phyloP scores from a whole-genome alignment of 2,113 vertebrate species.

The Oryzias celebensis region DNA sequence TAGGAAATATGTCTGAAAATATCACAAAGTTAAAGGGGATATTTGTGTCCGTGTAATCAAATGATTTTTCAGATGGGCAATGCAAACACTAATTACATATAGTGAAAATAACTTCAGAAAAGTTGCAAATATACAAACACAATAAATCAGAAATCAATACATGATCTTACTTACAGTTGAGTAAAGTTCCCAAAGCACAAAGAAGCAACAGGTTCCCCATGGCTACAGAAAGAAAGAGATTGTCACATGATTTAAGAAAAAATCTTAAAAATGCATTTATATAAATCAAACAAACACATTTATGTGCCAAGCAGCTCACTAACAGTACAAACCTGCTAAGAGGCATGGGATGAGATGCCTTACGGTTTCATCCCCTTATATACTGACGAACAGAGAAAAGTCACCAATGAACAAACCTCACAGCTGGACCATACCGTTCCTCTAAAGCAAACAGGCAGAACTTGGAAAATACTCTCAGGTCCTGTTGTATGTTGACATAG shows the following conservation, averaged over 20 bases:
- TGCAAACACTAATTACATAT: constrained; percentile 7
- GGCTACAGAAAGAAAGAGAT: constrained; percentile 45
- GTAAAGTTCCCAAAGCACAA: constrained; percentile 36
- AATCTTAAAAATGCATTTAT: neutral
- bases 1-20: constrained; percentile 31
- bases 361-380: constrained; percentile 40
- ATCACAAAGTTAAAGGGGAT: constrained; percentile 15
- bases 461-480: constrained; percentile 9
- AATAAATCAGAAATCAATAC: neutral
- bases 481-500: constrained; percentile 46
- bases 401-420: neutral
- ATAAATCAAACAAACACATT: neutral
- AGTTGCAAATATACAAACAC: neutral
- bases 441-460: constrained; percentile 52
- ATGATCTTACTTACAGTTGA: constrained; percentile 48
- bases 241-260: constrained; percentile 5
- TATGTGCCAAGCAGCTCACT: neutral
- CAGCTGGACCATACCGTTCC: constrained; percentile 16
- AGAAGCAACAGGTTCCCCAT: constrained; percentile 58
- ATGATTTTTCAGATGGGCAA: constrained; percentile 28
- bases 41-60: constrained; percentile 31
- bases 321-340: constrained; percentile 29
- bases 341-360: neutral
- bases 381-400: neutral
- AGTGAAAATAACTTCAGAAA: neutral